These are phyloP conservation scores for Microplitis mediator DNA, from an alignment of 1,140 invertebrate species.

Conservation along the genomic window DNA sequence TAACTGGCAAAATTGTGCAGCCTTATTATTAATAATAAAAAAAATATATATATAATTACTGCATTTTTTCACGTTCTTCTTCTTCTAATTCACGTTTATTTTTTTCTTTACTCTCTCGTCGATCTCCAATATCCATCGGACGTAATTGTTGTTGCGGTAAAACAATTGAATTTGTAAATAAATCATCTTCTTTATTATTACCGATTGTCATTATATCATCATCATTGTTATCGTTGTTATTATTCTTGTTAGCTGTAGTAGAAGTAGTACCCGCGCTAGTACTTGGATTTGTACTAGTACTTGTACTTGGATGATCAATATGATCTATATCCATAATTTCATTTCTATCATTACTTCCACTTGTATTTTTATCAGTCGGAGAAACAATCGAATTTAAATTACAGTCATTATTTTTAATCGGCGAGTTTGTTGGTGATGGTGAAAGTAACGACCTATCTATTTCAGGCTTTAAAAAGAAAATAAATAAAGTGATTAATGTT, in stretches of 20 bases:
- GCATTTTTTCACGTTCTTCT: slow-evolving; percentile 90
- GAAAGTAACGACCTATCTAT: background rate
- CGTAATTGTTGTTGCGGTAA: slow-evolving; percentile 45
- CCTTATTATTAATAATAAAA: slow-evolving; percentile 4
- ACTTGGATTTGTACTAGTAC: too few species aligned
- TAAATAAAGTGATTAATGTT: background rate
- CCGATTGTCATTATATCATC: slow-evolving; percentile 29
- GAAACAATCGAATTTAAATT: too few species aligned
- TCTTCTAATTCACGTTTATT: slow-evolving; percentile 85
- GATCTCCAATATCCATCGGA: slow-evolving; percentile 53
- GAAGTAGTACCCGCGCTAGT: background rate
- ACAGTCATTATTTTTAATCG: too few species aligned
- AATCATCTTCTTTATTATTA: slow-evolving; percentile 38
- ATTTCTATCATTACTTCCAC: too few species aligned
- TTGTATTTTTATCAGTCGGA: too few species aligned
- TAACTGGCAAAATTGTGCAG: background rate
- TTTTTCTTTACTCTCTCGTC: slow-evolving; percentile 71
- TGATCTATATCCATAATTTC: too few species aligned
- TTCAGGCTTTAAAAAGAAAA: slow-evolving; percentile 7
- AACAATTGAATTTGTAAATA: slow-evolving; percentile 55
- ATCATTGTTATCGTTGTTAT: background rate
- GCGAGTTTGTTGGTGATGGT: too few species aligned
- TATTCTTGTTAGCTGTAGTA: background rate
- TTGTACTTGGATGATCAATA: too few species aligned
- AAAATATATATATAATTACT: slow-evolving; percentile 66